These are phyloP conservation scores for Phenganax stokvisi DNA, from an alignment of 92 coral and sea anemone genomes.

Conservation along the genomic window DNA sequence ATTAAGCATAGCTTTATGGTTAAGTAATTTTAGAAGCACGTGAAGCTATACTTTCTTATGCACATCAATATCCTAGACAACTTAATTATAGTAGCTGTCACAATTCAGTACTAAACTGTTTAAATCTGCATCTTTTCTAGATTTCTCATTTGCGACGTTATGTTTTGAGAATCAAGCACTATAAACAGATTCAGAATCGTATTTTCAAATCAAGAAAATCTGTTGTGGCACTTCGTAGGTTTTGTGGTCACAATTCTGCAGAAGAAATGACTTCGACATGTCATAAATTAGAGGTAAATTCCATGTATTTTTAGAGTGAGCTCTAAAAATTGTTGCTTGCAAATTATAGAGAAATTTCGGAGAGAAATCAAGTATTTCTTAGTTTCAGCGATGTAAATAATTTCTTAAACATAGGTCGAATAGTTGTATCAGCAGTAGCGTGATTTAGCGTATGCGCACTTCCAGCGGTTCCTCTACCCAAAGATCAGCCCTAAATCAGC, in stretches of 20 bases:
- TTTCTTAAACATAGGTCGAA: background rate
- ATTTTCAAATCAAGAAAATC: background rate
- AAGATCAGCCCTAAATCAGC: background rate
- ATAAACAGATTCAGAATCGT: background rate
- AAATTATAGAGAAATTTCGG: background rate
- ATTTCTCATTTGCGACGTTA: constrained; percentile 13
- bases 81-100: too few relatives aligned
- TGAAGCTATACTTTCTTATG: too few relatives aligned
- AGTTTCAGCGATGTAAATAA: background rate
- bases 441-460: background rate
- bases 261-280: constrained; percentile 24
- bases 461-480: background rate
- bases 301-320: background rate
- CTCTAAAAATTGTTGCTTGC: background rate
- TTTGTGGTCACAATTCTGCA: background rate
- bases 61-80: too few relatives aligned
- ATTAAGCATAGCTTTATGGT: too few relatives aligned
- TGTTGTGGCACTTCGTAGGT: background rate
- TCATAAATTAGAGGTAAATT: constrained; percentile 51
- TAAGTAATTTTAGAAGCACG: too few relatives aligned
- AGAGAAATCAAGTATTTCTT: too few relatives aligned
- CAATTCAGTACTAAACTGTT: too few relatives aligned
- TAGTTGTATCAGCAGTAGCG: background rate
- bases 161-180: background rate
- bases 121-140: background rate